Evolutionary conservation across 2,888 invertebrate genomes (phyloP), one percentile per base, ranked within the genome.

Genomic region (Stratiomys singularior): DNA sequence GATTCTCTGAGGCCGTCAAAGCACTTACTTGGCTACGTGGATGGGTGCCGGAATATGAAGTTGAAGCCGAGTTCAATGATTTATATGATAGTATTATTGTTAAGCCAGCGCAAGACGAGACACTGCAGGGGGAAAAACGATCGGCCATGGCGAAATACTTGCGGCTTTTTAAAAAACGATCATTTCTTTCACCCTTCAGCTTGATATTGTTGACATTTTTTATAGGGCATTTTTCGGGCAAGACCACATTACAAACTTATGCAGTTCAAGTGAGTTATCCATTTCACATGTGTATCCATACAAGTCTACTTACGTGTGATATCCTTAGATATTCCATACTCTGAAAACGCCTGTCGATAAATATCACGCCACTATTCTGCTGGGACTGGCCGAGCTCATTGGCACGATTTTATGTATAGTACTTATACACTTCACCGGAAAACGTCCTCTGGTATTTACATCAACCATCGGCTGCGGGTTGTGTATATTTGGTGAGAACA

Each of bases 1-100:
- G 92, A 11, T 83, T 89, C 25, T 88, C 89, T 1, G 93, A 93
- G 28, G 93, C 94, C 0, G 90, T 91, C 80, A 89, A 90, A 84
- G 90, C 92, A 44, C 87, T 95, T 18, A 92, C 93, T 81, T 95
- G 94, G 94, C 86, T 95, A 0, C 89, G 95, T 44, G 95, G 95
- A 1, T 95, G 94, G 94, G 92, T 92, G 0, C 88, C 88, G 0
- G 86, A 92, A 21, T 85, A 88, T 3, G 88, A 89, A 25, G 90
- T 94, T 0, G 90, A 91, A 82, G 82, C 85, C 11, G 87, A 87
- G 81, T 87, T 86, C 78, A 85, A 86, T 82, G 82, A 82, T 71
- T 81, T 87, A 0, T 85, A 87, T 78, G 84, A 86, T 58, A 84
- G 85, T 44, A 79, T 87, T 5, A 83, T 85, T 64, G 84, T 83